phyloP scores from a whole-genome alignment of 2,113 vertebrate genomes.

The human (Homo sapiens) region DNA sequence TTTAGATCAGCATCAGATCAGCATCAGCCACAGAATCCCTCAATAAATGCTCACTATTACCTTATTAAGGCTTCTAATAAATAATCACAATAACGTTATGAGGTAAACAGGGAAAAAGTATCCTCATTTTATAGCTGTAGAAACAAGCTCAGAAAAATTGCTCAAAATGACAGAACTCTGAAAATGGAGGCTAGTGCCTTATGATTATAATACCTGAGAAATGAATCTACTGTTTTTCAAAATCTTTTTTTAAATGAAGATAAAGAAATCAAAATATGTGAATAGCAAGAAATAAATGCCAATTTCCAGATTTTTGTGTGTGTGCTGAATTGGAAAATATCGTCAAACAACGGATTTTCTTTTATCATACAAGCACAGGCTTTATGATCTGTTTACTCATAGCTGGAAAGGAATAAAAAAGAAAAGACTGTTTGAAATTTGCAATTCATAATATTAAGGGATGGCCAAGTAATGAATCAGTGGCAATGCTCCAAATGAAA shows the following conservation, averaged over 20 bases:
- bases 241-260: constrained; percentile 8
- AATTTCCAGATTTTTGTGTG: constrained; percentile 61
- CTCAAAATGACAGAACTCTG: neutral
- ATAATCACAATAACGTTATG: neutral
- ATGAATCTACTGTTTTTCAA: neutral
- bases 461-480: constrained; percentile 41
- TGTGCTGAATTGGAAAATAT: constrained; percentile 22
- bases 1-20: neutral
- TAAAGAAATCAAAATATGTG: constrained; percentile 16
- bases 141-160: neutral
- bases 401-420: constrained; percentile 29
- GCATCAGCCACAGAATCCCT: neutral
- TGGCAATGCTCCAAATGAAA: constrained; percentile 48
- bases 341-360: neutral
- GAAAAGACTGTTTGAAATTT: constrained; percentile 45
- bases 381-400: constrained; percentile 7
- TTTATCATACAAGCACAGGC: constrained; percentile 26
- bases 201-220: constrained; percentile 12
- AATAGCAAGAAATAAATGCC: constrained; percentile 17
- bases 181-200: neutral
- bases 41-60: neutral
- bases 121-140: neutral
- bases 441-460: constrained; percentile 39
- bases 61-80: neutral
- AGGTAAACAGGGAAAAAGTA: neutral